Base-by-base conservation (phyloP, 2,888 invertebrate genomes). In the Rotaria macrura region DNA sequence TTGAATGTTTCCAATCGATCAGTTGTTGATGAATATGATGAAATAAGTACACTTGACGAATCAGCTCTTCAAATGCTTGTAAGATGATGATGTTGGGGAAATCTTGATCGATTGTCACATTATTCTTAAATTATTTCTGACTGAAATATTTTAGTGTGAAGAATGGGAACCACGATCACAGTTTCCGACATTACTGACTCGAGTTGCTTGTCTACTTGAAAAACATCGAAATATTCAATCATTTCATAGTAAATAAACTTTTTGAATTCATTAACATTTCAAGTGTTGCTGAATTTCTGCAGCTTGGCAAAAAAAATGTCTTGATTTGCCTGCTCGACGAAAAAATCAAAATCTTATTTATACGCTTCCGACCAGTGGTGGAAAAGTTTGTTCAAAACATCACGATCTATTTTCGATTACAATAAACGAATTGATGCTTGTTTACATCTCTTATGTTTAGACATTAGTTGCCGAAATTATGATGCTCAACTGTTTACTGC, bases 401-500 rank as follows among this genome's bases (percentile, higher is more conserved):
- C 25, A 3, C 34, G n/a, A n/a, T n/a, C n/a, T 34, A 34, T 65
- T 5, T 29, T 17, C 2, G 29, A 34, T 9, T n/a, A 1, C 2
- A 5, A n/a, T 25, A 10, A n/a, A 25, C 7, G 47, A n/a, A n/a
- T n/a, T 47, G 47, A 47, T 4, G 9, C 14, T 4, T 47, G 6
- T 47, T 47, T 25, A 9, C 23, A 23, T 55, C 2, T 29, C 38
- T 29, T 29, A 1, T 34, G 4, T 65, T 5, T 65, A 65, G 87
- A 98, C 98, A 1, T 92, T 98, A 49, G 96, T 98, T 23, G 97
- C 98, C 0, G 98, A 98, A 91, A 94, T 98, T 87, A 92, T 98
- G 84, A 96, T 98, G 93, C 91, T 97, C 34, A 92, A 94, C 79
- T 95, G 97, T 92, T 91, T 97, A 12, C 91, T 97, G 20, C 94